Evolutionary conservation across 2,113 vertebrate genomes (phyloP).

Genomic region (Dasyurus viverrinus): DNA sequence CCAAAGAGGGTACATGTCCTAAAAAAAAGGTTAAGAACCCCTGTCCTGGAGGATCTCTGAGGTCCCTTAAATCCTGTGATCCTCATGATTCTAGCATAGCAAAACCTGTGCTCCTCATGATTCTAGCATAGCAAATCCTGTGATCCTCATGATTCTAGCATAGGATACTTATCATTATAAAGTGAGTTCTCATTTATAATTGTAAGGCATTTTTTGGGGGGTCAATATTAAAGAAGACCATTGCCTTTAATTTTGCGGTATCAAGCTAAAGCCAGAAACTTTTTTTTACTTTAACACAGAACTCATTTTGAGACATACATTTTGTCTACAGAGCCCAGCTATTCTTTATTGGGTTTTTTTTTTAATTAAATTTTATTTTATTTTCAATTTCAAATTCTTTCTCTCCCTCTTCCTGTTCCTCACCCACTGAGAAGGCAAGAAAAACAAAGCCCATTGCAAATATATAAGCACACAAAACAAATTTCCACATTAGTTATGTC

Average conservation of each 20-base stretch:
- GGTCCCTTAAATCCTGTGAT: not conserved
- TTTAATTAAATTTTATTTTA: slow-evolving; percentile 49
- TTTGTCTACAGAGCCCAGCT: not conserved
- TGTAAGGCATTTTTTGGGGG: not conserved
- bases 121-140: not conserved
- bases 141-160: not conserved
- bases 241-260: not conserved
- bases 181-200: not conserved
- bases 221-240: not conserved
- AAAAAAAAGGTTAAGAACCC: not conserved
- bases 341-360: slow-evolving; percentile 10
- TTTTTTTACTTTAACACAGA: not conserved
- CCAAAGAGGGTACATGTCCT: not conserved
- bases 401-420: not conserved
- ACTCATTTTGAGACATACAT: not conserved
- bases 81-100: not conserved
- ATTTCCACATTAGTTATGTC: not conserved
- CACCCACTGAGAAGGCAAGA: not conserved
- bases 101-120: not conserved
- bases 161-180: not conserved
- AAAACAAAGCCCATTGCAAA: not conserved
- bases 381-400: slow-evolving; percentile 23
- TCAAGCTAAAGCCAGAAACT: not conserved
- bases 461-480: not conserved
- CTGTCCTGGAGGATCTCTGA: not conserved